These are phyloP conservation scores for Cydia splendana DNA, from an alignment of 1,140 invertebrate species.

Conservation along the genomic window DNA sequence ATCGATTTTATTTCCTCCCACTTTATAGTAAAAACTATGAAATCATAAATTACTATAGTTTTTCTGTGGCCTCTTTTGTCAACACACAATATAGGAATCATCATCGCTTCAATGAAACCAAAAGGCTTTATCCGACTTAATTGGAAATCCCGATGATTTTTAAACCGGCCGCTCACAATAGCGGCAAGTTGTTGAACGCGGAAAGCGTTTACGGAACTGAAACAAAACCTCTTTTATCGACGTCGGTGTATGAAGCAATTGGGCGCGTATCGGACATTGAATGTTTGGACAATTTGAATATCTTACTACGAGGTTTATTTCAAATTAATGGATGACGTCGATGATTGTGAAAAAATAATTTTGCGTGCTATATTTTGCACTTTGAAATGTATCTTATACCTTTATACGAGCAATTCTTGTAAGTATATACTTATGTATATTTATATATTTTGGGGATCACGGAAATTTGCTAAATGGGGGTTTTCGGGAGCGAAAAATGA, in stretches of 20 bases:
- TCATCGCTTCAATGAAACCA: neutral
- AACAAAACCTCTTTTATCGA: constrained; percentile 32
- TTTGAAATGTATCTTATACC: too few species aligned
- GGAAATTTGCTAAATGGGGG: too few species aligned
- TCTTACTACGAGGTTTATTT: neutral
- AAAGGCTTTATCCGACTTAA: constrained; percentile 1
- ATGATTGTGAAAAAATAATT: neutral
- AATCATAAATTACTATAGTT: too few species aligned
- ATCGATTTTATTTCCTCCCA: too few species aligned
- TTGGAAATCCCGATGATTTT: constrained; percentile 13
- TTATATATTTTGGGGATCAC: too few species aligned
- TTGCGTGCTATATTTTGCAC: too few species aligned
- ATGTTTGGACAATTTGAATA: constrained; percentile 28
- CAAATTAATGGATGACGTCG: neutral
- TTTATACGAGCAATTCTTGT: too few species aligned
- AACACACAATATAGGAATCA: neutral
- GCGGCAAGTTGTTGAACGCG: constrained; percentile 20
- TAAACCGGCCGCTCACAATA: constrained; percentile 9
- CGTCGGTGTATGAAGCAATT: constrained; percentile 30
- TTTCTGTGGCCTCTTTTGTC: neutral
- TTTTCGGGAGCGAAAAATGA: too few species aligned
- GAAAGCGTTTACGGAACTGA: constrained; percentile 24
- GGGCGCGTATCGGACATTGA: constrained; percentile 27
- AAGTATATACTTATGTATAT: too few species aligned
- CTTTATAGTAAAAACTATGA: too few species aligned